Conservation (phyloP, 2,888 invertebrate genomes). For the Ochropleura plecta region DNA sequence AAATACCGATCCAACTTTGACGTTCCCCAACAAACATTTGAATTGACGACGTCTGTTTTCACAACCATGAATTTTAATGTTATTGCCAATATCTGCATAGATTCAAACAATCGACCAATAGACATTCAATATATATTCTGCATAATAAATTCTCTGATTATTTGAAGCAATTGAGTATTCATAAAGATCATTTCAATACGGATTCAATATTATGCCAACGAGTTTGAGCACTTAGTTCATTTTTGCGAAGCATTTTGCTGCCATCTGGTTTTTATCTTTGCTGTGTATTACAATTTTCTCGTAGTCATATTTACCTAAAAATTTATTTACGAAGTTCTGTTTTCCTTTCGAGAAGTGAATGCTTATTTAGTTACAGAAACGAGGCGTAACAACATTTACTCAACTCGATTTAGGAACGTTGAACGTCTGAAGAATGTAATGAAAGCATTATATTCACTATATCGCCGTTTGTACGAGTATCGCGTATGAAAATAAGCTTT, state of each 20-base stretch:
- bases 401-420: constrained; percentile 79
- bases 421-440: constrained; percentile 80
- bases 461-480: constrained; percentile 28
- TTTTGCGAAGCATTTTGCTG: constrained; percentile 70
- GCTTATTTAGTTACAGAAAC: constrained; percentile 80
- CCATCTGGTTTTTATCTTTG: constrained; percentile 79
- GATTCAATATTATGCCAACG: constrained; percentile 73
- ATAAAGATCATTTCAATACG: constrained; percentile 70
- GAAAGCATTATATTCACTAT: constrained; percentile 65
- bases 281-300: constrained; percentile 78
- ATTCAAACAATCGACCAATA: constrained; percentile 53
- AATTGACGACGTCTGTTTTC: constrained; percentile 49
- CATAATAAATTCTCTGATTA: constrained; percentile 65
- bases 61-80: constrained; percentile 62
- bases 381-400: constrained; percentile 77
- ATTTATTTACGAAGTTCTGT: constrained; percentile 75
- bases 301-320: constrained; percentile 77
- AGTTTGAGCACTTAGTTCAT: constrained; percentile 74
- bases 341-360: constrained; percentile 76
- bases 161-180: constrained; percentile 71
- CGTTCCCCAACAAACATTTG: constrained; percentile 49
- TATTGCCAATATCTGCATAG: constrained; percentile 58
- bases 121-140: constrained; percentile 46
- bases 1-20: constrained; percentile 35
- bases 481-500: constrained; percentile 8